These are phyloP conservation scores for Euwallacea fornicatus DNA, from an alignment of 1,140 invertebrate genomes.

Conservation along the genomic window DNA sequence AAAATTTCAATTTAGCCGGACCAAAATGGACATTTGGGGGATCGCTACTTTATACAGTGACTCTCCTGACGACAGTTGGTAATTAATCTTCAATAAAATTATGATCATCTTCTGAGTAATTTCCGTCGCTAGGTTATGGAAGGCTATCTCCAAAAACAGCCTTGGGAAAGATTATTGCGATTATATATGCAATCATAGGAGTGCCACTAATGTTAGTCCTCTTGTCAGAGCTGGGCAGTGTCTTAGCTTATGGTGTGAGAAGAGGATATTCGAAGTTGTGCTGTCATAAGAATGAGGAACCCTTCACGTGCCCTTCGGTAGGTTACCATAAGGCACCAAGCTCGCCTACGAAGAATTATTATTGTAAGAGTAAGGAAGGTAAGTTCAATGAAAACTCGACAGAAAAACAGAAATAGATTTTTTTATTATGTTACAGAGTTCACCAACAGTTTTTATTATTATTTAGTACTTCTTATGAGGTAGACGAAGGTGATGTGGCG, in stretches of 20 bases:
- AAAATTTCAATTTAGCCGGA: conserved; percentile 42
- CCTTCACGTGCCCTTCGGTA: conserved; percentile 42
- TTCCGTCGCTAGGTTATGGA: conserved; percentile 68
- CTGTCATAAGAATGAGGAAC: conserved; percentile 54
- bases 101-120: neutral
- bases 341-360: conserved; percentile 46
- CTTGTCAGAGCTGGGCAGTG: conserved; percentile 81
- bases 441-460: neutral
- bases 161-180: conserved; percentile 79
- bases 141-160: conserved; percentile 76
- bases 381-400: neutral
- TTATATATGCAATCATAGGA: conserved; percentile 81
- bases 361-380: conserved; percentile 48
- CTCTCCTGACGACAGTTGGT: conserved; percentile 85
- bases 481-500: too few species aligned
- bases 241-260: conserved; percentile 73
- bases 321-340: conserved; percentile 52
- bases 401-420: neutral
- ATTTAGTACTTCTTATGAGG: too few species aligned
- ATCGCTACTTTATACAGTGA: conserved; percentile 78
- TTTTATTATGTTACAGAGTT: neutral
- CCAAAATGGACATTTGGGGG: conserved; percentile 75
- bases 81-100: conserved; percentile 36
- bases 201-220: conserved; percentile 87
- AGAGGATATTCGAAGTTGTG: conserved; percentile 70